phyloP scores from a whole-genome alignment of 2,797 vertebrate species.

The Pipistrellus pipistrellus region DNA sequence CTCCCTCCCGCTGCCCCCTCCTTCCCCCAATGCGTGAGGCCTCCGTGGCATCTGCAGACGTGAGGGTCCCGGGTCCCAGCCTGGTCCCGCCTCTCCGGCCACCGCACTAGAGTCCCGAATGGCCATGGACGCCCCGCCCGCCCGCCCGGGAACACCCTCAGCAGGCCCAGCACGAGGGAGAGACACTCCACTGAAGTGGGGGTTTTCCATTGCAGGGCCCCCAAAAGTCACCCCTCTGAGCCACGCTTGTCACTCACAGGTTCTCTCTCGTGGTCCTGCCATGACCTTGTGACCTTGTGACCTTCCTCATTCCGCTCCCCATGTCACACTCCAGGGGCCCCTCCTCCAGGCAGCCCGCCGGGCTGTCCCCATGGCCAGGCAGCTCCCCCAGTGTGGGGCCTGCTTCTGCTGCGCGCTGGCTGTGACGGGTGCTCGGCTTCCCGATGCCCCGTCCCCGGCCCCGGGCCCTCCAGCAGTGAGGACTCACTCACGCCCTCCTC shows the following conservation, averaged over 20 bases:
- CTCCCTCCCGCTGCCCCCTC: no score
- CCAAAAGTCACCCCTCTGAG: neutral
- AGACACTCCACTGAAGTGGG: neutral
- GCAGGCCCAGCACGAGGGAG: accelerated
- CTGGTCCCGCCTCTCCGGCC: neutral
- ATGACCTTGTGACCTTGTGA: no score
- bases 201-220: accelerated
- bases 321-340: neutral
- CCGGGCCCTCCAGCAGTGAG: accelerated
- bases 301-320: no score
- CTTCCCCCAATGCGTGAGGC: no score
- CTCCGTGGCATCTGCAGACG: neutral
- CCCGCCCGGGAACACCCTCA: neutral
- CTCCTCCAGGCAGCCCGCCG: neutral
- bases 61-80: neutral
- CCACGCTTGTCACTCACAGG: accelerated
- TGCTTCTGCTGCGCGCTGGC: neutral
- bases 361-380: neutral
- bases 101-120: neutral
- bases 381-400: neutral
- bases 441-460: no score
- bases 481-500: neutral
- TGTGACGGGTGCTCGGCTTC: neutral
- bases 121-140: accelerated
- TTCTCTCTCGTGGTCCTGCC: neutral